Percentiles rank a stretch among this genome's conserved stretches.
Evolutionary conservation across 2,888 invertebrate genomes (phyloP).

Genomic region (Petrolisthes cinctipes): DNA sequence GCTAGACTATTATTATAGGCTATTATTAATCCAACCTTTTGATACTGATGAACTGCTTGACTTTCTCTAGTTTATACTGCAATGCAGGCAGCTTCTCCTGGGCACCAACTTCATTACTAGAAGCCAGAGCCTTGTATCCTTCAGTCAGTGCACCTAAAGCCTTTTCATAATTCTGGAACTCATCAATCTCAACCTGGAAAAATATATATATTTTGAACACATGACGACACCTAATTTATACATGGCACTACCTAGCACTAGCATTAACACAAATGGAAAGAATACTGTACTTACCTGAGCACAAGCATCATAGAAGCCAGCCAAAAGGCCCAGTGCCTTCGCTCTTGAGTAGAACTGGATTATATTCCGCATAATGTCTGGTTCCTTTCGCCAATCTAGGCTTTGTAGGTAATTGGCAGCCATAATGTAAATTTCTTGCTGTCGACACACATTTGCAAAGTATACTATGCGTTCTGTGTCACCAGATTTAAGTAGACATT

Average conservation of each 20-base stretch:
- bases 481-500: slow-evolving; percentile 94
- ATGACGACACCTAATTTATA: too few relatives aligned
- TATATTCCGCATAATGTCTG: slow-evolving; percentile 90
- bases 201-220: slow-evolving; percentile 53
- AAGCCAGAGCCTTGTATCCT: slow-evolving; percentile 82
- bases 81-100: slow-evolving; percentile 70
- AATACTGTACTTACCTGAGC: slow-evolving; percentile 76
- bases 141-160: slow-evolving; percentile 91
- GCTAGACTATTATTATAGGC: neutral
- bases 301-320: slow-evolving; percentile 95
- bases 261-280: neutral
- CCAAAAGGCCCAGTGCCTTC: slow-evolving; percentile 86
- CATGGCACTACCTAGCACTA: neutral
- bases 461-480: slow-evolving; percentile 97
- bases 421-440: slow-evolving; percentile 94
- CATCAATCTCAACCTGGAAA: slow-evolving; percentile 83
- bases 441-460: slow-evolving; percentile 94
- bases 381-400: slow-evolving; percentile 88
- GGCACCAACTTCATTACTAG: slow-evolving; percentile 68
- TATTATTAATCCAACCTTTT: slow-evolving; percentile 71
- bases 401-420: slow-evolving; percentile 95
- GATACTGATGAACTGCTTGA: slow-evolving; percentile 75
- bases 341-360: slow-evolving; percentile 95
- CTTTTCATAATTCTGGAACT: slow-evolving; percentile 95
- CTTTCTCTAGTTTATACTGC: slow-evolving; percentile 73